phyloP scores from a whole-genome alignment of 2,113 vertebrate species.

The Cisticola juncidis region DNA sequence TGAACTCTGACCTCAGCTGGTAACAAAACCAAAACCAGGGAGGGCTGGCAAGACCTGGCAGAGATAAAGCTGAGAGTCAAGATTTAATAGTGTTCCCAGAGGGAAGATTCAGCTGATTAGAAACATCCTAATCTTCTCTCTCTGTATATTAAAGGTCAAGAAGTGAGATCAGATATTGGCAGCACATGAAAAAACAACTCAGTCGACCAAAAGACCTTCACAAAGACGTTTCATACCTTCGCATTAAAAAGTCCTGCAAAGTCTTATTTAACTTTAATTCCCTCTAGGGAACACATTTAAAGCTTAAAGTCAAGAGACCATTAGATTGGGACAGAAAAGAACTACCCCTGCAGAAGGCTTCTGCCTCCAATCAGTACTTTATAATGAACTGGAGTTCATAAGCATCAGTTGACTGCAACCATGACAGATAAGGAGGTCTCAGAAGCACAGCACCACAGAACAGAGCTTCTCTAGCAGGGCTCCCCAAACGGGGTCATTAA shows the following conservation, averaged over 20 bases:
- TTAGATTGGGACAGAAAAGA: neutral
- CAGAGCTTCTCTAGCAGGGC: neutral
- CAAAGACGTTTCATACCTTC: neutral
- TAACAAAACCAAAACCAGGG: conserved; percentile 36
- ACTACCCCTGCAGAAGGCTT: neutral
- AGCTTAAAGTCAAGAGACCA: conserved; percentile 5
- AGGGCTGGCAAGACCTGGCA: conserved; percentile 33
- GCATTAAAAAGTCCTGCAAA: neutral
- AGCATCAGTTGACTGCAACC: neutral
- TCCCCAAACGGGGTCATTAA: neutral
- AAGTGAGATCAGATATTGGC: conserved; percentile 53
- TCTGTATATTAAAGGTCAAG: conserved; percentile 50
- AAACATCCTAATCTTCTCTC: conserved; percentile 46
- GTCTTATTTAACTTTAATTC: conserved; percentile 14
- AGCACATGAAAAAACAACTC: conserved; percentile 54
- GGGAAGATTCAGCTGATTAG: conserved; percentile 56
- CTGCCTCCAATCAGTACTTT: neutral
- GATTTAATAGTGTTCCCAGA: conserved; percentile 46
- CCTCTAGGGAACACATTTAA: neutral
- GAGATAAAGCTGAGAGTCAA: conserved; percentile 25
- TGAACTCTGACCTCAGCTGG: conserved; percentile 7
- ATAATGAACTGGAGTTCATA: neutral
- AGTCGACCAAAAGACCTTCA: neutral
- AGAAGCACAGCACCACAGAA: neutral
- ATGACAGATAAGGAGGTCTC: neutral